These are phyloP conservation scores for Desoria tigrina DNA, from an alignment of 2,888 invertebrate genomes.

Conservation along the genomic window DNA sequence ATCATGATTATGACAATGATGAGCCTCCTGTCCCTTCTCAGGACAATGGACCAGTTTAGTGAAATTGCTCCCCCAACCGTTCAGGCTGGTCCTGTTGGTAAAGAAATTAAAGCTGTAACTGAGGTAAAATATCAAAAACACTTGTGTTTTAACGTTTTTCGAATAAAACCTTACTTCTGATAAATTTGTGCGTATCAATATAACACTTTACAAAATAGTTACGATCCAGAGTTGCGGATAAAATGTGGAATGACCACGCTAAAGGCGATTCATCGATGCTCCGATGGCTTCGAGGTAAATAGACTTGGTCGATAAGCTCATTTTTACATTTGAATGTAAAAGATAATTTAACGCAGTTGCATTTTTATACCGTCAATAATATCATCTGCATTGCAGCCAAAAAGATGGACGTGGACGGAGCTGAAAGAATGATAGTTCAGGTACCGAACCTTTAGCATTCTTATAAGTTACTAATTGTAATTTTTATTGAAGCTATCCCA, in stretches of 20 bases:
- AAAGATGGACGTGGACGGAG: constrained; percentile 13
- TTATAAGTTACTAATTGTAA: no score
- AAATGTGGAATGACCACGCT: constrained; percentile 11
- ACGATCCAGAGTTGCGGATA: constrained; percentile 1
- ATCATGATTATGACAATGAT: constrained; percentile 13
- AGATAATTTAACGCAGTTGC: no score
- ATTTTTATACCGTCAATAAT: no score
- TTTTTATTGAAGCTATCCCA: no score
- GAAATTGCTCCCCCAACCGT: constrained; percentile 4
- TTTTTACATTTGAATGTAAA: no score
- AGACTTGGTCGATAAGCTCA: no score
- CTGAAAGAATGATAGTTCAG: constrained; percentile 4
- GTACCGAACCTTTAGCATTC: no score
- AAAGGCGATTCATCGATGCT: constrained; percentile 10
- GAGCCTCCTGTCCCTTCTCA: constrained; percentile 1
- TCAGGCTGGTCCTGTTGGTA: constrained; percentile 19
- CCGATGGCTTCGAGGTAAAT: constrained; percentile 15
- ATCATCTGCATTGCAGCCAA: constrained; percentile 3
- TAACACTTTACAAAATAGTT: neutral
- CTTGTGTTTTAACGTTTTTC: no score
- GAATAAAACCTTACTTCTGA: no score
- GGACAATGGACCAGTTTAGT: constrained; percentile 10
- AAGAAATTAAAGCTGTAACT: constrained; percentile 17
- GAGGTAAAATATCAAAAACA: constrained; percentile 5
- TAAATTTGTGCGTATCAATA: neutral